A percentile compares a stretch with the other conserved stretches of the same genome.
Conservation (phyloP, 2,888 invertebrate genomes). For the Scaptomyza parva region DNA sequence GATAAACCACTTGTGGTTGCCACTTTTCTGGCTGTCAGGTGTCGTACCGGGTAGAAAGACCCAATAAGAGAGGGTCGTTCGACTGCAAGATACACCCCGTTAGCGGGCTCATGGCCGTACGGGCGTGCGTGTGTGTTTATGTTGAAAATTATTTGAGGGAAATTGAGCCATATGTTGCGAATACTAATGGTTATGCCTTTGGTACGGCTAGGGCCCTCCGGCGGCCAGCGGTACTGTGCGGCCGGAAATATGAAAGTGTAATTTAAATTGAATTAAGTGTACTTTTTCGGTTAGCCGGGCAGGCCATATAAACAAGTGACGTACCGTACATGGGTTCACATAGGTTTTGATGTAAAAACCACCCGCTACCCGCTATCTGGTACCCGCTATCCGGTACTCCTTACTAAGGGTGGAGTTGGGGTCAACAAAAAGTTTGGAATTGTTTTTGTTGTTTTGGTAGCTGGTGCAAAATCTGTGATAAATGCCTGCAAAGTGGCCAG, state of each 20-base stretch:
- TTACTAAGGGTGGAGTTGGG: neutral
- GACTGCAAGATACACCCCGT: slow-evolving; percentile 9
- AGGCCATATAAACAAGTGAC: neutral
- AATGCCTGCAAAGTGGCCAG: slow-evolving; percentile 73
- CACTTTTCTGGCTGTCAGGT: slow-evolving; percentile 25
- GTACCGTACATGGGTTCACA: neutral
- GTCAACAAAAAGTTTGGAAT: slow-evolving; percentile 24
- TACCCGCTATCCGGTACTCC: neutral
- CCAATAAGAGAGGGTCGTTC: no score
- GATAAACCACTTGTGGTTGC: slow-evolving; percentile 82
- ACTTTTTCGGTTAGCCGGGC: slow-evolving; percentile 48
- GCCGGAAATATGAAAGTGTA: slow-evolving; percentile 81
- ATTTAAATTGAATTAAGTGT: slow-evolving; percentile 83
- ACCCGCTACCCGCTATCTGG: slow-evolving; percentile 7
- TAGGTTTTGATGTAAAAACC: slow-evolving; percentile 8
- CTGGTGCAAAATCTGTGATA: slow-evolving; percentile 72
- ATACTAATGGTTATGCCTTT: slow-evolving; percentile 78
- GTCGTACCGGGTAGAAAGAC: neutral
- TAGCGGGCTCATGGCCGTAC: slow-evolving; percentile 18
- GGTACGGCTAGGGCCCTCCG: slow-evolving; percentile 3
- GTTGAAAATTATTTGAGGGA: slow-evolving; percentile 74
- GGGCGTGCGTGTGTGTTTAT: slow-evolving; percentile 37
- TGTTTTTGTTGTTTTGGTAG: slow-evolving; percentile 23
- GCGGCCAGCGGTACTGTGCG: slow-evolving; percentile 9
- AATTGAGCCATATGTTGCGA: slow-evolving; percentile 83